Percentiles rank a stretch among this genome's conserved stretches.
phyloP scores from a whole-genome alignment of 2,888 invertebrate genomes.

The Conistra vaccinii region DNA sequence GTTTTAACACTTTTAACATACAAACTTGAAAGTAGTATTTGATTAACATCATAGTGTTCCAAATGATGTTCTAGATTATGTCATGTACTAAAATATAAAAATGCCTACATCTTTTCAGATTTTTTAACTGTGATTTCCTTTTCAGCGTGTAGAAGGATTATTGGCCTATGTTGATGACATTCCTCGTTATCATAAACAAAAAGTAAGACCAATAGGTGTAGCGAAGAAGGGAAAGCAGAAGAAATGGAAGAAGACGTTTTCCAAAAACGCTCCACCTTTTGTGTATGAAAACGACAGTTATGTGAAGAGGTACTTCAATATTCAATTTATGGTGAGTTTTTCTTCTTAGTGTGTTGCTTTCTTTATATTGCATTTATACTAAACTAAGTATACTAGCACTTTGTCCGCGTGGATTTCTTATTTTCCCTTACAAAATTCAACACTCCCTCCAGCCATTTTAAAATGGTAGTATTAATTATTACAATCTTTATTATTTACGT shows the following conservation, averaged over 20 bases:
- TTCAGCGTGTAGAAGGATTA: constrained; percentile 8
- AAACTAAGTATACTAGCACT: not conserved
- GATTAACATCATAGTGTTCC: not conserved
- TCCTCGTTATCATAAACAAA: constrained; percentile 6
- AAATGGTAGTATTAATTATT: too few species aligned
- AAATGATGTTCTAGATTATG: not conserved
- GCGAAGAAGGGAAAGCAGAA: not conserved
- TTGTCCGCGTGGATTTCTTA: too few species aligned
- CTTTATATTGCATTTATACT: not conserved
- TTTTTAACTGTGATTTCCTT: not conserved
- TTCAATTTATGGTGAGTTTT: not conserved
- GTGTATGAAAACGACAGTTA: not conserved
- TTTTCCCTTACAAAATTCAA: too few species aligned
- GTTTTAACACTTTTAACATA: not conserved
- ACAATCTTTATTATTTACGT: too few species aligned
- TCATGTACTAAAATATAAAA: not conserved
- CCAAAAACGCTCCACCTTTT: not conserved
- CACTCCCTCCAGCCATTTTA: too few species aligned
- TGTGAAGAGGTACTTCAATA: constrained; percentile 13
- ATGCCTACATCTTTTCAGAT: not conserved
- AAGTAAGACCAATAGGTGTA: not conserved
- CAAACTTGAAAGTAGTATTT: not conserved
- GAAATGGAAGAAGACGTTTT: not conserved
- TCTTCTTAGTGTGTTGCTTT: not conserved
- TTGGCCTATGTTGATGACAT: not conserved